These are phyloP conservation scores for Xiphorhynchus elegans DNA, from an alignment of 2,113 vertebrate species.

Conservation along the genomic window DNA sequence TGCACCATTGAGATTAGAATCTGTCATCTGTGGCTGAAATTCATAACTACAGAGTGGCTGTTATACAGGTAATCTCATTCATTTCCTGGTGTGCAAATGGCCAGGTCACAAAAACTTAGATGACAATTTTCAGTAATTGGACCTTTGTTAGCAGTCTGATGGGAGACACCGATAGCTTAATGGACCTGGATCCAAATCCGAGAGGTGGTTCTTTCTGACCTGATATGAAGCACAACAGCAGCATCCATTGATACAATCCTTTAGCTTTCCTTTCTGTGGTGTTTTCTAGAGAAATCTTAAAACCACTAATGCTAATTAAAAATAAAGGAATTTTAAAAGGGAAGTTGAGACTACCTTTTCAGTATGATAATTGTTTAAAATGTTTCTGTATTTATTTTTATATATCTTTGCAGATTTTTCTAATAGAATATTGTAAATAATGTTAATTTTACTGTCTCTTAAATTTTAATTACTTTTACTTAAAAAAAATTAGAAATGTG, in stretches of 20 bases:
- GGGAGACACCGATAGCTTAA: background rate
- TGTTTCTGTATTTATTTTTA: conserved; percentile 15
- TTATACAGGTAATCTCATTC: background rate
- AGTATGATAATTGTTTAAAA: background rate
- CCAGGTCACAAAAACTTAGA: conserved; percentile 13
- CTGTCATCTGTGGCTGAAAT: conserved; percentile 55
- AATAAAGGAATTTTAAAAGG: background rate
- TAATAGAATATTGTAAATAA: conserved; percentile 40
- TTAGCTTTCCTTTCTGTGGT: background rate
- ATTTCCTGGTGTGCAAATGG: background rate
- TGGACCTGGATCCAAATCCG: background rate
- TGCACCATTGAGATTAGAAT: conserved; percentile 37
- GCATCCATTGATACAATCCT: background rate
- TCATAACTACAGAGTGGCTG: background rate
- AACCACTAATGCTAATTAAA: background rate
- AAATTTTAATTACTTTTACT: conserved; percentile 45
- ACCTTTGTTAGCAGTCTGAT: background rate
- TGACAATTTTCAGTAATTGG: background rate
- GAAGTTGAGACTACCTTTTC: background rate
- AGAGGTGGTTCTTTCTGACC: background rate
- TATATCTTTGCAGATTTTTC: conserved; percentile 35
- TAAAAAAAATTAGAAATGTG: conserved; percentile 1
- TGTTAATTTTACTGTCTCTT: conserved; percentile 43
- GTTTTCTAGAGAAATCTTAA: background rate
- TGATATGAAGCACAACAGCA: background rate